These are phyloP conservation scores for Glossosoma conforme DNA, from an alignment of 1,140 invertebrate species.

Conservation along the genomic window DNA sequence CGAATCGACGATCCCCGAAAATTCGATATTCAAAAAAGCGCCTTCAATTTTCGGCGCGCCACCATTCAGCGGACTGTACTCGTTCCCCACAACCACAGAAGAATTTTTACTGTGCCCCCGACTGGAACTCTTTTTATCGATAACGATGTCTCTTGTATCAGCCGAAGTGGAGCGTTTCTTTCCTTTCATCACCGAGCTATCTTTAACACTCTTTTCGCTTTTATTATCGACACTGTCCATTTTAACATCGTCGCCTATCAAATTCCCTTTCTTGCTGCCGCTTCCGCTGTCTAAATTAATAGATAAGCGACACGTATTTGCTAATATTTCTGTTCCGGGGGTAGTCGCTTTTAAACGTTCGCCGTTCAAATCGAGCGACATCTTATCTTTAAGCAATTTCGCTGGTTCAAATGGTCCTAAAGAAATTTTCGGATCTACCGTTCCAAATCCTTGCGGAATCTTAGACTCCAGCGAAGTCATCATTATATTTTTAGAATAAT, in stretches of 20 bases:
- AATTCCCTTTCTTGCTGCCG: slow-evolving; percentile 18
- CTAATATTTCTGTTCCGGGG: slow-evolving; percentile 23
- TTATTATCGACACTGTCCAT: slow-evolving; percentile 13
- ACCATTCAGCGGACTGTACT: slow-evolving; percentile 37
- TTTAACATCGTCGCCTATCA: slow-evolving; percentile 7
- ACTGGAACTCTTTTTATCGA: slow-evolving; percentile 28
- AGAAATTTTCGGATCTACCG: slow-evolving; percentile 15
- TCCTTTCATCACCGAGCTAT: slow-evolving; percentile 18
- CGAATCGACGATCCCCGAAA: slow-evolving; percentile 50
- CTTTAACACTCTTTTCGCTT: slow-evolving; percentile 21
- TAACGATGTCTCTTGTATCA: slow-evolving; percentile 26
- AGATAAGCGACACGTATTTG: slow-evolving; percentile 25
- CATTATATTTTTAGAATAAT: not conserved
- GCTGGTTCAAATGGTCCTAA: slow-evolving; percentile 8
- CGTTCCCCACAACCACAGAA: slow-evolving; percentile 25
- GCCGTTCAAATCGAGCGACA: slow-evolving; percentile 23
- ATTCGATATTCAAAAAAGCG: slow-evolving; percentile 49
- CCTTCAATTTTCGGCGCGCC: slow-evolving; percentile 47
- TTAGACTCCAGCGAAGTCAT: slow-evolving; percentile 13
- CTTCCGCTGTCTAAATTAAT: slow-evolving; percentile 28
- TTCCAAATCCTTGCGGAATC: slow-evolving; percentile 12
- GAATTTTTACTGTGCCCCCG: slow-evolving; percentile 30
- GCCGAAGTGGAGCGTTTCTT: slow-evolving; percentile 30
- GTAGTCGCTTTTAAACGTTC: slow-evolving; percentile 17
- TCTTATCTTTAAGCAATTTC: slow-evolving; percentile 18